Percentiles rank a stretch among this genome's conserved stretches.
Evolutionary conservation across 1,140 invertebrate species (phyloP).

Genomic region (Dufourea novaeangliae): DNA sequence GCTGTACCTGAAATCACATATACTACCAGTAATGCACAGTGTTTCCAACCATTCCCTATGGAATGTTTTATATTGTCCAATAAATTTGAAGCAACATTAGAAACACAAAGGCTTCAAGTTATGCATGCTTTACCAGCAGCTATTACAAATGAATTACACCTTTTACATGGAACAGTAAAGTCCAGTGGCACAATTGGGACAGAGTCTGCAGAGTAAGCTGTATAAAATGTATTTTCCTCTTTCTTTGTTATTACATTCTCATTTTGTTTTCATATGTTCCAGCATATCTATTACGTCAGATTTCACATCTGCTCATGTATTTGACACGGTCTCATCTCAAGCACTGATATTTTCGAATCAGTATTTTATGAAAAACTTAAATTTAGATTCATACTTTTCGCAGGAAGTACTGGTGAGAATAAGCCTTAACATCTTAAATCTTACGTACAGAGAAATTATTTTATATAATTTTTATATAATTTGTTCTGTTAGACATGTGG

Average conservation of each 20-base stretch:
- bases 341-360: background rate
- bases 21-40: conserved; percentile 55
- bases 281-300: background rate
- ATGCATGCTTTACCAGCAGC: conserved; percentile 31
- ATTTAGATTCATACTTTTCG: background rate
- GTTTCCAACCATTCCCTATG: conserved; percentile 74
- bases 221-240: background rate
- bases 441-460: background rate
- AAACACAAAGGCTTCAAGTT: conserved; percentile 43
- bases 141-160: conserved; percentile 51
- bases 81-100: conserved; percentile 71
- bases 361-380: background rate
- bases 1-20: conserved; percentile 62
- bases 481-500: background rate
- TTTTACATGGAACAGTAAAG: conserved; percentile 47
- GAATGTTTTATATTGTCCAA: conserved; percentile 72
- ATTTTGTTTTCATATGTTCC: background rate
- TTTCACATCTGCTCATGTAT: conserved; percentile 26
- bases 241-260: background rate
- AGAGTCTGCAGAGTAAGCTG: conserved; percentile 55
- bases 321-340: conserved; percentile 7
- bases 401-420: background rate
- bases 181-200: conserved; percentile 40
- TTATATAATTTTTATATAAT: background rate
- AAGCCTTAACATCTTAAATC: background rate